Base-by-base conservation (phyloP, 2,113 vertebrate species). In the Psophia crepitans region DNA sequence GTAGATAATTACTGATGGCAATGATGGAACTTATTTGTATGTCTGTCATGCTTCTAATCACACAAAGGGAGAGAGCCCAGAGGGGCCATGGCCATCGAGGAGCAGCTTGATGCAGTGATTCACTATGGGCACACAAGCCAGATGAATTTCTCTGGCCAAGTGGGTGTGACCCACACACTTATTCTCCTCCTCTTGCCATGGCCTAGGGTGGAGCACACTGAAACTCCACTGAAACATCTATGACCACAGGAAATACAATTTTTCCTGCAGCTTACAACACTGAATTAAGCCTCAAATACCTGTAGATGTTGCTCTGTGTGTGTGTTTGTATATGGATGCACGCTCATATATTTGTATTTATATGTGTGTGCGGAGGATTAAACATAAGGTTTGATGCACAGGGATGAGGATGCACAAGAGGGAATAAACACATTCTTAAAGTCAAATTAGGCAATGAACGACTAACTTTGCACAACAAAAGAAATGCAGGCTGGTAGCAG, bases 131-230 rank as follows among this genome's bases (percentile, higher is more conserved):
- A 32, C 28, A 79, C 24, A 49, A 56, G 65, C 13, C 71, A 56
- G 70, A 78, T 51, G 3, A n/a, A 73, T 82, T 76, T 53, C 39
- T 70, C 22, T 76, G 43, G 28, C 49, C 49, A 64, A 49, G 43
- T 0, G 0, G 8, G 9, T 64, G 23, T 71, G n/a, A 58, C 28
- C 28, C 26, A 21, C 32, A 28, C 0, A 5, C 10, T 77, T 71
- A 66, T 7, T 17, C 20, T 90, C 10, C 30, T 58, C 20, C 19
- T 9, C 4, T n/a, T 65, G 57, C 41, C 14, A 35, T 32, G 26
- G 28, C 33, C 21, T 51, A 61, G 24, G n/a, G 24, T 30, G 73
- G 21, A 70, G 16, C 39, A 66, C 57, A 17, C 8, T 75, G 61
- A 80, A 80, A 10, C 22, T 70, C 30, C 27, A 3, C 12, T 81